These are phyloP conservation scores for Odontomachus brunneus DNA, from an alignment of 1,140 invertebrate genomes.

Conservation along the genomic window DNA sequence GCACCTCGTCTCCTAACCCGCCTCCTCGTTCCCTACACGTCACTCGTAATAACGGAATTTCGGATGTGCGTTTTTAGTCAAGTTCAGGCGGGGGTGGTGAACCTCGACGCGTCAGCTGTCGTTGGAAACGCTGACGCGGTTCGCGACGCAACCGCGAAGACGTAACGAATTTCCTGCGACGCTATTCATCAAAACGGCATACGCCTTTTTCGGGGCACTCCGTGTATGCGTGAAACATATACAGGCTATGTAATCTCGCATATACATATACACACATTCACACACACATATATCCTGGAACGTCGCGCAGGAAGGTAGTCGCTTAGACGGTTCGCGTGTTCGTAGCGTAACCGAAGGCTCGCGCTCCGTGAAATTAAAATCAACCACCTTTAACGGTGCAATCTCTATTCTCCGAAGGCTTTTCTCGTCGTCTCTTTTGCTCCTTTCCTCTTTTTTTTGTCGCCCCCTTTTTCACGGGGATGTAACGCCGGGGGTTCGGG, in stretches of 20 bases:
- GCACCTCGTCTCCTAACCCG: too few relatives aligned
- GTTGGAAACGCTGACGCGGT: conserved; percentile 43
- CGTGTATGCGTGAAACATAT: neutral
- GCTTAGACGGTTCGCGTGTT: conserved; percentile 77
- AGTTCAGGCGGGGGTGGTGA: neutral
- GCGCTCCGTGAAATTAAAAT: conserved; percentile 85
- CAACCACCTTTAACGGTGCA: conserved; percentile 83
- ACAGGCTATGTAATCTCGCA: neutral
- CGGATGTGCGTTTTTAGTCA: neutral
- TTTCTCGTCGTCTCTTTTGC: conserved; percentile 64
- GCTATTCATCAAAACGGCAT: conserved; percentile 55
- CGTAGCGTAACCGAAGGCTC: conserved; percentile 83
- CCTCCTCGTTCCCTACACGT: neutral
- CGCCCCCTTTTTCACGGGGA: neutral
- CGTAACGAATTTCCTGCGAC: conserved; percentile 43
- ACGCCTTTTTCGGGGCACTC: conserved; percentile 34
- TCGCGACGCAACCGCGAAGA: conserved; percentile 32
- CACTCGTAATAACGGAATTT: neutral
- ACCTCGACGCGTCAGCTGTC: neutral
- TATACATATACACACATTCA: neutral
- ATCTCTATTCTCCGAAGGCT: conserved; percentile 79
- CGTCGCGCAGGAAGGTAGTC: conserved; percentile 35
- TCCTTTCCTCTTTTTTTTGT: neutral
- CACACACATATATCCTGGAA: neutral
- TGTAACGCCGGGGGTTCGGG: neutral